Evolutionary conservation across 2,113 vertebrate species (phyloP).

Genomic region (Pteronura brasiliensis): DNA sequence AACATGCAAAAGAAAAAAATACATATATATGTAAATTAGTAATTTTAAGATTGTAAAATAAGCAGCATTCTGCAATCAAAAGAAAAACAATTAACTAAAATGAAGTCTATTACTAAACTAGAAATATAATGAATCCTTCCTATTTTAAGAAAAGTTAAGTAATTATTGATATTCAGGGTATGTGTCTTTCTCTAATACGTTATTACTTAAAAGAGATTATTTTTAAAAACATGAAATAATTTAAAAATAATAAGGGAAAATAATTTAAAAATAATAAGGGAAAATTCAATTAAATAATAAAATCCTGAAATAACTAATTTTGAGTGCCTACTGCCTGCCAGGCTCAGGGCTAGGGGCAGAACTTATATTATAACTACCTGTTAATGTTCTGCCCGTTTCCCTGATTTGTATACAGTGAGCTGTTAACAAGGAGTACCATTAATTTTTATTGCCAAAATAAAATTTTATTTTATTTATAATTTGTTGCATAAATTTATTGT

Average conservation of each 20-base stretch:
- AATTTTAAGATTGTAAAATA: neutral
- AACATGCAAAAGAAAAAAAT: neutral
- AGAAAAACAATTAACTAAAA: neutral
- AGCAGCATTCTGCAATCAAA: neutral
- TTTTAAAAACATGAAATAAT: neutral
- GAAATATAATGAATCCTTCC: neutral
- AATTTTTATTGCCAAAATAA: neutral
- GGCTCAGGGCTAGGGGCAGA: neutral
- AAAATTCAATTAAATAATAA: neutral
- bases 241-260: neutral
- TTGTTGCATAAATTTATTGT: no score
- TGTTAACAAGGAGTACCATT: neutral
- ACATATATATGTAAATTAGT: neutral
- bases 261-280: neutral
- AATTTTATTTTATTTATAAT: no score
- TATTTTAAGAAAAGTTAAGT: neutral
- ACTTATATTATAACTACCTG: neutral
- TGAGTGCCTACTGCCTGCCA: neutral
- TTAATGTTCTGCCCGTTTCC: neutral
- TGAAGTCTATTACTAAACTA: neutral
- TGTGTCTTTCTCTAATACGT: neutral
- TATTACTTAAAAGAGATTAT: neutral
- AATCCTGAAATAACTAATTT: neutral
- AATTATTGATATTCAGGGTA: neutral
- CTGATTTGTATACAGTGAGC: neutral